Conservation (phyloP, 2,797 vertebrate genomes). For the Smutsia gigantea region DNA sequence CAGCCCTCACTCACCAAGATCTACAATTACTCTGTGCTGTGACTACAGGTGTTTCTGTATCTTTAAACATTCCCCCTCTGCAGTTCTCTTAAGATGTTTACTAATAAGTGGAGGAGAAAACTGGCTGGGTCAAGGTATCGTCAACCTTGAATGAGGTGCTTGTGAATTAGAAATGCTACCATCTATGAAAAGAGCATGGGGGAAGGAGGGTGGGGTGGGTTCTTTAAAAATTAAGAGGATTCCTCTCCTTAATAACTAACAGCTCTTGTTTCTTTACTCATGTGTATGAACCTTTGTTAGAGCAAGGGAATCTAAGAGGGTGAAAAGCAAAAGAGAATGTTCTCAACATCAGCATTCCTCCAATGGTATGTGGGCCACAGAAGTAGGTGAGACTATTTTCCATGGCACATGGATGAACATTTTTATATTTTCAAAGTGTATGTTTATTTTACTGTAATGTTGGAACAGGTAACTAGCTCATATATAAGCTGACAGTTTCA, state of each 20-base stretch:
- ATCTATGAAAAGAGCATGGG: not conserved
- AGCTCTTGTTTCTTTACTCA: not conserved
- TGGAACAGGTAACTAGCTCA: not conserved
- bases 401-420: not conserved
- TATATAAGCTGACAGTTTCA: not conserved
- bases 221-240: not conserved
- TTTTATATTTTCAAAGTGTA: slow-evolving; percentile 10
- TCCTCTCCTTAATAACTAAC: not conserved
- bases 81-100: not conserved
- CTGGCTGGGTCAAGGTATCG: not conserved
- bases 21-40: too few relatives aligned
- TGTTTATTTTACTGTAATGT: not conserved
- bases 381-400: not conserved
- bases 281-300: not conserved
- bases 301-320: not conserved
- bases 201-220: not conserved
- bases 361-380: not conserved
- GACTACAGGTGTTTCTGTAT: not conserved
- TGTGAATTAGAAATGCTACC: not conserved
- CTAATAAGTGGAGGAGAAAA: not conserved
- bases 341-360: not conserved
- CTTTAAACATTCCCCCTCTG: not conserved
- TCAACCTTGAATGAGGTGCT: not conserved
- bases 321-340: not conserved
- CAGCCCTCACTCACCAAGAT: not conserved